Evolutionary conservation across 2,113 vertebrate species (phyloP).

Genomic region (Mormyrus lacerda): DNA sequence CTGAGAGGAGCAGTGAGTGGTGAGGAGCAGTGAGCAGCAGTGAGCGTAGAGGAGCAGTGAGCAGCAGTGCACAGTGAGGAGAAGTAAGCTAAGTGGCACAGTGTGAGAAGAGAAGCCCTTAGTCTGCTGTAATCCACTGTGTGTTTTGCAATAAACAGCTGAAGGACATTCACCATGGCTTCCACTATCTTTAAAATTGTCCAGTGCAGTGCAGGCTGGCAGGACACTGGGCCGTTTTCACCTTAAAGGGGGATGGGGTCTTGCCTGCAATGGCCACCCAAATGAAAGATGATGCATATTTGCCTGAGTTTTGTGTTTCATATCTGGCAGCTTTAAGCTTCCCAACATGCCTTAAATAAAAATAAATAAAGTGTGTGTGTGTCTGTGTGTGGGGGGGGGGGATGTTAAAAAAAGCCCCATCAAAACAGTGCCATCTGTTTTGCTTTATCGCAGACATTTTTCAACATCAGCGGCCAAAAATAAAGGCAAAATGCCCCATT

Average conservation of each 20-base stretch:
- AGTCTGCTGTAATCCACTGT: neutral
- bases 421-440: neutral
- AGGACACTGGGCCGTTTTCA: neutral
- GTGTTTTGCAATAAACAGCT: neutral
- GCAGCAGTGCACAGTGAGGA: too few species aligned
- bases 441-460: conserved; percentile 11
- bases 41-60: neutral
- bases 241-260: neutral
- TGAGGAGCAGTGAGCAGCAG: neutral
- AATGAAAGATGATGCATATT: neutral
- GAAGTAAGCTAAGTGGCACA: too few species aligned
- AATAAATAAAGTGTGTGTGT: neutral
- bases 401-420: neutral
- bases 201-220: neutral
- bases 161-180: neutral
- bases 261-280: neutral
- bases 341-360: neutral
- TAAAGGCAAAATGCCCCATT: neutral
- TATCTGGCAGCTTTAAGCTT: neutral
- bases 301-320: neutral
- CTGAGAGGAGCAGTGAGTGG: neutral
- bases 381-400: neutral
- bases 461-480: neutral
- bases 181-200: neutral
- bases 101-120: neutral